Evolutionary conservation across 2,797 vertebrate species (phyloP).

Genomic region (Labroides dimidiatus): DNA sequence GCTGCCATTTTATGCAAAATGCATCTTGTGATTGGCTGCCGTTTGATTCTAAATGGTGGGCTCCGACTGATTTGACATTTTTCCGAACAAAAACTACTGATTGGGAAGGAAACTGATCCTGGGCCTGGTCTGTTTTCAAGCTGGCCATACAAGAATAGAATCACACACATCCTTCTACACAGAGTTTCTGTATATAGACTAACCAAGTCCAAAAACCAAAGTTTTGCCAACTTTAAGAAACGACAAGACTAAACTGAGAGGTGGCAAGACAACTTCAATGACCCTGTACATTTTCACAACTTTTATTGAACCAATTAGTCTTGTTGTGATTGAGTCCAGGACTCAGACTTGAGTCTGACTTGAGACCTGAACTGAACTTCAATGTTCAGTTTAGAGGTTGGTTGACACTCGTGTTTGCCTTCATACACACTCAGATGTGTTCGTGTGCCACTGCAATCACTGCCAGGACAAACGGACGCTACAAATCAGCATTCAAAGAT

Average conservation of each 20-base stretch:
- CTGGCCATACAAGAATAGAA: not conserved
- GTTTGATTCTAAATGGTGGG: constrained; percentile 48
- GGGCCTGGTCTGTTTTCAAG: constrained; percentile 45
- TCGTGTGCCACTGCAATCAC: no score
- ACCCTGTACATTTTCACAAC: not conserved
- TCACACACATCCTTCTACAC: no score
- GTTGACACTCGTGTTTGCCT: no score
- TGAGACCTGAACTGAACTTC: no score
- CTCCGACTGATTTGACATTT: constrained; percentile 48
- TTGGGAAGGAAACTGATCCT: constrained; percentile 49
- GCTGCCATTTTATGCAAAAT: constrained; percentile 47
- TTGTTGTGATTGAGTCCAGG: no score
- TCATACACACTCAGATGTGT: no score
- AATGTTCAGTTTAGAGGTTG: no score
- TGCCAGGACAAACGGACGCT: no score
- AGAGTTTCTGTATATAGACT: no score
- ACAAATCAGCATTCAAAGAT: no score
- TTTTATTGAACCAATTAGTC: no score
- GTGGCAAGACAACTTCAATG: not conserved
- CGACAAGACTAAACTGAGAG: not conserved
- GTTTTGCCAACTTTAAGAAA: not conserved
- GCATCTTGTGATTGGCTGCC: constrained; percentile 57
- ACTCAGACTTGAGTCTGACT: no score
- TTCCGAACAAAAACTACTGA: constrained; percentile 68
- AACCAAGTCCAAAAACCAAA: not conserved